Evolutionary conservation across 2,113 vertebrate species (phyloP).

Genomic region (Lutjanus erythropterus): DNA sequence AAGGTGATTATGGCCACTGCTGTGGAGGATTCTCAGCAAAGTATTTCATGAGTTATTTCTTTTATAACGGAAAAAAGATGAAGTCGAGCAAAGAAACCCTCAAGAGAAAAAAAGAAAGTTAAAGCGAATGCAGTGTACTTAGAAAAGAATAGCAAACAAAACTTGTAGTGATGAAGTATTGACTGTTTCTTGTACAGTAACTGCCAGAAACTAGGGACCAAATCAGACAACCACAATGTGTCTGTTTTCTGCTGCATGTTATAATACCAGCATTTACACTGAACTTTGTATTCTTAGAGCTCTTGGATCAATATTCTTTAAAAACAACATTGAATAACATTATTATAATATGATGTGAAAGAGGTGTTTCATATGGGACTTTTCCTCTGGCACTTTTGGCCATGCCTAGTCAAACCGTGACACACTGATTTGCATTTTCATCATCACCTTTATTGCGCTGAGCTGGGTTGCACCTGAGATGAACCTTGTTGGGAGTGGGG

Average conservation of each 20-base stretch:
- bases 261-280: background rate
- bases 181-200: constrained; percentile 17
- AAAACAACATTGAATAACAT: background rate
- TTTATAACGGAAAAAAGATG: background rate
- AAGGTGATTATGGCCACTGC: background rate
- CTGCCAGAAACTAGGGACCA: background rate
- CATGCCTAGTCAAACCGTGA: no score
- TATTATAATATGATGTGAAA: background rate
- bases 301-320: background rate
- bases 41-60: constrained; percentile 19
- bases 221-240: constrained; percentile 16
- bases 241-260: constrained; percentile 8
- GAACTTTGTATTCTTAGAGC: background rate
- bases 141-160: constrained; percentile 8
- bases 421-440: no score
- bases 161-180: constrained; percentile 6
- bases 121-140: background rate
- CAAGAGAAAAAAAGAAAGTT: constrained; percentile 16
- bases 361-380: no score
- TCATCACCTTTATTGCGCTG: no score
- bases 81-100: constrained; percentile 27
- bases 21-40: background rate
- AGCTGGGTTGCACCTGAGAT: no score
- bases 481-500: no score
- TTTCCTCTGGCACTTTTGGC: no score